Evolutionary conservation across 2,888 invertebrate genomes (phyloP).

Genomic region (Aelia acuminata): DNA sequence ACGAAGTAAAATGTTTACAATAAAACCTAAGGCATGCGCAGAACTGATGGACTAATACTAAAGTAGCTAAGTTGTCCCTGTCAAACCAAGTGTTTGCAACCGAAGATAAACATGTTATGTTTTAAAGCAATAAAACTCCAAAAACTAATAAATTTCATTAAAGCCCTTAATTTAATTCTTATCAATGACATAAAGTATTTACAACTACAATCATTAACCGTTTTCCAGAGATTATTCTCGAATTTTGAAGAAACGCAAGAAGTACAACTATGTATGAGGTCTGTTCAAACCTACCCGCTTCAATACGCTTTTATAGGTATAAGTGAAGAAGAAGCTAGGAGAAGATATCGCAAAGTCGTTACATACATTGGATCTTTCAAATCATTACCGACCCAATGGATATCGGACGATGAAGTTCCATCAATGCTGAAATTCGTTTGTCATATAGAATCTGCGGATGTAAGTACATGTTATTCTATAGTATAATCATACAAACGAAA

Average conservation of each 20-base stretch:
- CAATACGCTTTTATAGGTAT: neutral
- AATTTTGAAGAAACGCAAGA: neutral
- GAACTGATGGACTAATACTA: too few relatives aligned
- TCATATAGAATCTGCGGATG: neutral
- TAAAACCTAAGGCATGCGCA: too few relatives aligned
- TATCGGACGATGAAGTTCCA: neutral
- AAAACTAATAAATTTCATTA: neutral
- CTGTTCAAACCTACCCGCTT: neutral
- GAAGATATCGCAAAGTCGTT: neutral
- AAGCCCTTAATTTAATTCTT: neutral
- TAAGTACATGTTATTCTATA: neutral
- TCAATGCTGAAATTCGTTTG: neutral
- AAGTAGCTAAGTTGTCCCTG: too few relatives aligned
- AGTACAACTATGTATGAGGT: neutral
- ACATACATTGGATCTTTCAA: neutral
- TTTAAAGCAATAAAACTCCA: too few relatives aligned
- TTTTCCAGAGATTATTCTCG: neutral
- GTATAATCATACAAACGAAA: neutral
- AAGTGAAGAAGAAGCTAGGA: neutral
- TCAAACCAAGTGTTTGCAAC: too few relatives aligned
- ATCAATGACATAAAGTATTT: neutral
- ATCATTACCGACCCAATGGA: neutral
- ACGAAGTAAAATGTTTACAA: too few relatives aligned
- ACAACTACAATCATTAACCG: neutral
- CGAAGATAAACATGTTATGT: too few relatives aligned